phyloP scores from a whole-genome alignment of 2,888 invertebrate species.

The Blastobasis adustella region DNA sequence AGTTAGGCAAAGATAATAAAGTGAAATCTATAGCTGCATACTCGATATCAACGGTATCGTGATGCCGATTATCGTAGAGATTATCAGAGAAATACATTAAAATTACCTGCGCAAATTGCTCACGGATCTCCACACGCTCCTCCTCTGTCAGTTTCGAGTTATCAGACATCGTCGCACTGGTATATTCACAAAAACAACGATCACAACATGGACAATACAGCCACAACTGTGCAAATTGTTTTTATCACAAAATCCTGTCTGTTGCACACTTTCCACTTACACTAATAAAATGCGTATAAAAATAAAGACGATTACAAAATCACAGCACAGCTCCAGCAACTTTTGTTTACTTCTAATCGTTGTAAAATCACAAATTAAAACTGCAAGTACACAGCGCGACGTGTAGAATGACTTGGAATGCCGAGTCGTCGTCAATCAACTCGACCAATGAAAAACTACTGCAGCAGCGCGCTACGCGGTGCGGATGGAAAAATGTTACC shows the following conservation, averaged over 20 bases:
- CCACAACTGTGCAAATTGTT: slow-evolving; percentile 19
- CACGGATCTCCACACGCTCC: slow-evolving; percentile 83
- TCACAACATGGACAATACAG: slow-evolving; percentile 48
- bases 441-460: not conserved
- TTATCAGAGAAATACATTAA: slow-evolving; percentile 27
- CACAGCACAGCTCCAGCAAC: slow-evolving; percentile 27
- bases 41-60: not conserved
- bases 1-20: not conserved
- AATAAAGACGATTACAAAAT: slow-evolving; percentile 27
- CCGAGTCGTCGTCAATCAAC: not conserved
- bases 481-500: too few species aligned
- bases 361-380: slow-evolving; percentile 2
- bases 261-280: slow-evolving; percentile 44
- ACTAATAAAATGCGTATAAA: slow-evolving; percentile 26
- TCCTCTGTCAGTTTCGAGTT: slow-evolving; percentile 78
- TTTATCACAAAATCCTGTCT: slow-evolving; percentile 14
- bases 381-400: not conserved
- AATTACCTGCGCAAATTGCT: slow-evolving; percentile 83
- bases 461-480: not conserved
- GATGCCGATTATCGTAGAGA: not conserved
- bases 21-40: not conserved
- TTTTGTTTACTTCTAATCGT: slow-evolving; percentile 2
- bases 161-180: slow-evolving; percentile 63
- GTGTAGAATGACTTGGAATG: not conserved
- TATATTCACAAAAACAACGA: slow-evolving; percentile 54